These are phyloP conservation scores for Drosophila peninsularis DNA, from an alignment of 2,888 invertebrate species.

Conservation along the genomic window DNA sequence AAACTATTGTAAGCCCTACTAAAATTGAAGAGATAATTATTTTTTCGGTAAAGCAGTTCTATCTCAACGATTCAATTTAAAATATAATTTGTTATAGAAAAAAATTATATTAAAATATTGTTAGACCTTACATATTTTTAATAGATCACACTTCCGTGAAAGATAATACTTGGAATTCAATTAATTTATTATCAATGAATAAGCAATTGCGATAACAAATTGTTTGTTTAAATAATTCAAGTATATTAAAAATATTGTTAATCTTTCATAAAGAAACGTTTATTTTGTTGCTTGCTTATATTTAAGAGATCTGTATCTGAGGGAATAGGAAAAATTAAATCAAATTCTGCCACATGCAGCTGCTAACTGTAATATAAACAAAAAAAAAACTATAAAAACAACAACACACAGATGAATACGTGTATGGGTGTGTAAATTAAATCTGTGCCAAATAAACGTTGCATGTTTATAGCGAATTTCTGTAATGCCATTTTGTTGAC, in stretches of 20 bases:
- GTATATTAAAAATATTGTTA: neutral
- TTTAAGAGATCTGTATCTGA: neutral
- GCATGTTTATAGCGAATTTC: conserved; percentile 72
- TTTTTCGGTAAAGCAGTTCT: no score
- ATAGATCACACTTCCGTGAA: conserved; percentile 38
- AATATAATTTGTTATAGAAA: no score
- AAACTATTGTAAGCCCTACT: no score
- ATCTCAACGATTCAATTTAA: no score
- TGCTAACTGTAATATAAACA: conserved; percentile 8
- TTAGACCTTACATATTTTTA: no score
- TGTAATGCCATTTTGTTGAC: conserved; percentile 50
- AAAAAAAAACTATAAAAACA: neutral
- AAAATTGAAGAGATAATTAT: no score
- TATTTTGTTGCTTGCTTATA: neutral
- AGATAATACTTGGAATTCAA: conserved; percentile 40
- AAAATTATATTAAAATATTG: no score
- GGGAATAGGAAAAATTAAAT: conserved; percentile 4
- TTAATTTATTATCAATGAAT: conserved; percentile 10
- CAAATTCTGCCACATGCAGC: conserved; percentile 2
- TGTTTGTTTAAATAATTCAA: neutral
- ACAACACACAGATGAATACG: conserved; percentile 1
- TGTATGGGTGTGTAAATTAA: conserved; percentile 33
- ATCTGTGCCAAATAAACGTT: conserved; percentile 78
- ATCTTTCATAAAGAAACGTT: neutral
- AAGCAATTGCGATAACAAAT: neutral